Base-by-base conservation (phyloP, 2,113 vertebrate species). In the Microtus richardsoni region DNA sequence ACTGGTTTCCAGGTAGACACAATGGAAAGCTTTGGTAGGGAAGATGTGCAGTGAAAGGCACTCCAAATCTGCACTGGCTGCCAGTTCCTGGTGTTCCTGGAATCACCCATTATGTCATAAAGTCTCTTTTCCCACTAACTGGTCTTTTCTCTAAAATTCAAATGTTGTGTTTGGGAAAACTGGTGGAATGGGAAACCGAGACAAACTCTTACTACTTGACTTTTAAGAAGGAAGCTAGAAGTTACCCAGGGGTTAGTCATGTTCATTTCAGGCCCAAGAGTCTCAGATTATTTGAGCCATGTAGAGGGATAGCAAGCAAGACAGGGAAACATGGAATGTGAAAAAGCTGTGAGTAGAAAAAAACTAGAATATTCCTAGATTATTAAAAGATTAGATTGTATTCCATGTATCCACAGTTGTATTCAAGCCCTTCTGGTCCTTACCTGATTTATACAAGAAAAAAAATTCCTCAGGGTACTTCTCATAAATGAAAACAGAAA, bases 31-130 rank as follows among this genome's bases (percentile, higher is more conserved):
- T 94, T 88, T 85, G 36, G 12, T 66, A 82, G 6, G 26, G 21
- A 91, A 84, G 13, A 52, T 44, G 17, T 58, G 1, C 28, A 89
- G 78, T 71, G 86, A 94, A 88, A 92, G 12, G 49, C 33, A 87
- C 17, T 58, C 33, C 58, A 54, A 85, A 60, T 74, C 86, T 91
- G 73, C 33, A 82, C 33, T 54, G 6, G 36, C 17, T 68, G 9
- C 39, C 30, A 66, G 17, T 70, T 96, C 26, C n/a, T 14, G 4
- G 11, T 79, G n/a, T 10, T 94, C 68, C 88, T 70, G 52, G 66
- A 60, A 95, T 92, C 70, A 80, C 6, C 16, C 89, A 39, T 54
- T 82, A 95, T n/a, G 82, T 85, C 52, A 78, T 4, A 84, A 89
- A 75, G 26, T 19, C 8, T 78, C 33, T 39, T 47, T 22, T 24